Percentiles rank a stretch among this genome's conserved stretches.
These are phyloP conservation scores for Cyclura pinguis DNA, from an alignment of 2,797 vertebrate genomes.

Conservation along the genomic window DNA sequence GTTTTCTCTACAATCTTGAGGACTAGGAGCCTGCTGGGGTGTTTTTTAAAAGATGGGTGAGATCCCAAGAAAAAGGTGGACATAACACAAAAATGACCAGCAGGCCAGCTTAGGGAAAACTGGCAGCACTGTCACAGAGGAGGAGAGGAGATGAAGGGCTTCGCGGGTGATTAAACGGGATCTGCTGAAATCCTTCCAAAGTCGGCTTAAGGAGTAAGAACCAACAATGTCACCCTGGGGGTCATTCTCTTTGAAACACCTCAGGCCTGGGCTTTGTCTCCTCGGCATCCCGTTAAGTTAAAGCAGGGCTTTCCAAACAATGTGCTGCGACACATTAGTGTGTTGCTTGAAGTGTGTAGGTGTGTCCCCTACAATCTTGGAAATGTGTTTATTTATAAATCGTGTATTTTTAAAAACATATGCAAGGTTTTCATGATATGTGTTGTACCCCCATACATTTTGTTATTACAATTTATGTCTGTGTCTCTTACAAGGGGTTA, in stretches of 20 bases:
- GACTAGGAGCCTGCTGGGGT: neutral
- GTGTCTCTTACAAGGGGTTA: too few relatives aligned
- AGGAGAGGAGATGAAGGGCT: conserved; percentile 61
- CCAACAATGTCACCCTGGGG: conserved; percentile 77
- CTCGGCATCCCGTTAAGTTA: neutral
- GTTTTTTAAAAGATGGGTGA: neutral
- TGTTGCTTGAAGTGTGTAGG: too few relatives aligned
- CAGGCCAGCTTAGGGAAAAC: neutral
- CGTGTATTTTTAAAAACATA: too few relatives aligned
- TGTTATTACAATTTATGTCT: too few relatives aligned
- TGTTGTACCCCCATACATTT: too few relatives aligned
- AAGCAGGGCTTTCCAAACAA: neutral
- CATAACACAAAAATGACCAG: neutral
- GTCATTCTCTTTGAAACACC: conserved; percentile 62
- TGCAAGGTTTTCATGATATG: too few relatives aligned
- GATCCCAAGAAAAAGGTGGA: too few relatives aligned
- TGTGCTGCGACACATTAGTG: too few relatives aligned
- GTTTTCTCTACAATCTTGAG: neutral
- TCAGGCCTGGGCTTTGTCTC: neutral
- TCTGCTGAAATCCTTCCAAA: conserved; percentile 79
- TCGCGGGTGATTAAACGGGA: conserved; percentile 74
- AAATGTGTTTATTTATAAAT: too few relatives aligned
- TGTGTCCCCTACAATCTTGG: too few relatives aligned
- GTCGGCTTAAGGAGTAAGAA: conserved; percentile 79
- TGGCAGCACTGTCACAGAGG: conserved; percentile 21